Percentiles rank a stretch among this genome's conserved stretches.
Conservation (phyloP, 1,140 invertebrate genomes). For the Brachionus rotundiformis region DNA sequence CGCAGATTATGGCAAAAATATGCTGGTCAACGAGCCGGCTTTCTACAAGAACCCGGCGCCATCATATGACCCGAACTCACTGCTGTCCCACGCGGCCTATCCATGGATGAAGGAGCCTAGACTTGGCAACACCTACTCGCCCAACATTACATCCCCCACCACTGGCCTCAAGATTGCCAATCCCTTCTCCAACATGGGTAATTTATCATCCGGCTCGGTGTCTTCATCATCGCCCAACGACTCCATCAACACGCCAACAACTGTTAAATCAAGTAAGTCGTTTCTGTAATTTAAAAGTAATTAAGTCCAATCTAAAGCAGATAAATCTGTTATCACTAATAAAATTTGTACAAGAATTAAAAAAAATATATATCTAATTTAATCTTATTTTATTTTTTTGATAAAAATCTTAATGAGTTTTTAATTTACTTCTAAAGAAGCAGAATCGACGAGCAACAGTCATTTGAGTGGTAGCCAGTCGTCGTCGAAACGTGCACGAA, state of each 20-base stretch:
- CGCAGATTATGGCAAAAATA: background rate
- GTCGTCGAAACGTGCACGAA: slow-evolving; percentile 69
- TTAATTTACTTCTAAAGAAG: slow-evolving; percentile 44
- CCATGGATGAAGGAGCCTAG: slow-evolving; percentile 36
- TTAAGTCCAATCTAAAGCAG: background rate
- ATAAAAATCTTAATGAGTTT: slow-evolving; percentile 37
- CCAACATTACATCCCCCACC: background rate
- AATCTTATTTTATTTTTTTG: too few relatives aligned
- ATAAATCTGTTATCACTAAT: slow-evolving; percentile 33
- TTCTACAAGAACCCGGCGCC: background rate
- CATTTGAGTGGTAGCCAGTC: background rate
- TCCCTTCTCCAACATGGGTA: background rate
- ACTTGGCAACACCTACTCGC: background rate
- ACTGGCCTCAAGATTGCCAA: background rate
- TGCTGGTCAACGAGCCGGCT: background rate
- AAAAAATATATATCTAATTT: too few relatives aligned
- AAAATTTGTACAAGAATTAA: too few relatives aligned
- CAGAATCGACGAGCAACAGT: background rate
- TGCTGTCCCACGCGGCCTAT: background rate
- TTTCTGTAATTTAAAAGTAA: slow-evolving; percentile 31
- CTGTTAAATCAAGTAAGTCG: slow-evolving; percentile 43
- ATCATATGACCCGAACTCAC: background rate
- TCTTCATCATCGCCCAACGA: slow-evolving; percentile 39
- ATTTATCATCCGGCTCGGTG: slow-evolving; percentile 17
- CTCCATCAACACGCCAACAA: slow-evolving; percentile 46